Percentiles rank a stretch among this genome's conserved stretches.
Evolutionary conservation across 2,113 vertebrate genomes (phyloP).

Genomic region (Thunnus thynnus): DNA sequence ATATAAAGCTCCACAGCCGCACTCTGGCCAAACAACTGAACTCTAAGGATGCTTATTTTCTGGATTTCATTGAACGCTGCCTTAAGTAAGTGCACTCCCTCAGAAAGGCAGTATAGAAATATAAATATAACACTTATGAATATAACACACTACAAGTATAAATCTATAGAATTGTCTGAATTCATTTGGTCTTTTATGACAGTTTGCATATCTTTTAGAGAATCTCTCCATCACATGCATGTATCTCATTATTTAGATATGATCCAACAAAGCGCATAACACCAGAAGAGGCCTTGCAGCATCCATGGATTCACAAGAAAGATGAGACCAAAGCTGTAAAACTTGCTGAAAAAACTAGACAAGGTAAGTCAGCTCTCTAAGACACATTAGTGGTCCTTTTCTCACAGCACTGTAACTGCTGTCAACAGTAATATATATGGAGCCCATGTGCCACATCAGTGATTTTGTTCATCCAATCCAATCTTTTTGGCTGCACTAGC

Average conservation of each 20-base stretch:
- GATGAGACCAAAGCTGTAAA: background rate
- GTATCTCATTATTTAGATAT: slow-evolving; percentile 83
- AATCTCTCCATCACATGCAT: background rate
- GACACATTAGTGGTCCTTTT: too few relatives aligned
- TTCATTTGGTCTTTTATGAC: background rate
- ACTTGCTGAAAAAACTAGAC: background rate
- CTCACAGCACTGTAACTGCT: background rate
- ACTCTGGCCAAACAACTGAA: background rate
- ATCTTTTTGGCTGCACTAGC: too few relatives aligned
- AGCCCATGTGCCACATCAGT: background rate
- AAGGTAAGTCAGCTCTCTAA: background rate
- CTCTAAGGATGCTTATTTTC: slow-evolving; percentile 5
- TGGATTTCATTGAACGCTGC: slow-evolving; percentile 25
- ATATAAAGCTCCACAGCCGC: background rate
- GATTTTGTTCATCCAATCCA: background rate
- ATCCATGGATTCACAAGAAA: slow-evolving; percentile 82
- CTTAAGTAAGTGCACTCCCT: slow-evolving; percentile 4
- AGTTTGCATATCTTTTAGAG: background rate
- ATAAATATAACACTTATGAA: background rate
- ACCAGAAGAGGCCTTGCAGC: slow-evolving; percentile 87
- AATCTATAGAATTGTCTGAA: background rate
- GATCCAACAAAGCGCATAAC: slow-evolving; percentile 88
- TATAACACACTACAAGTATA: too few relatives aligned
- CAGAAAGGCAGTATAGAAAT: background rate
- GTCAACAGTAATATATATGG: background rate